Conservation (phyloP, 2,888 invertebrate genomes). For the Leucoma salicis region DNA sequence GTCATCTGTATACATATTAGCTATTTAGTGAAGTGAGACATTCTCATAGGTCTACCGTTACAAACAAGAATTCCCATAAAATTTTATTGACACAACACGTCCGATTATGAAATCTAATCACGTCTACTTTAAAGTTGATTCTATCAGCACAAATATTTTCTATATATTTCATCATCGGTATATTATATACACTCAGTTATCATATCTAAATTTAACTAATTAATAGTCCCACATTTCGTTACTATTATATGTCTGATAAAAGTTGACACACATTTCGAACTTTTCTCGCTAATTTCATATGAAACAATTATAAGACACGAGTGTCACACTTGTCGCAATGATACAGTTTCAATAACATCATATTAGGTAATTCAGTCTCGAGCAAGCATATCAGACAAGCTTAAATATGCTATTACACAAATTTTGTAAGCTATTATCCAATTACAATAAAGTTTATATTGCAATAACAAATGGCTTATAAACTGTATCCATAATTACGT, state of each 20-base stretch:
- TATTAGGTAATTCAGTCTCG: conserved; percentile 61
- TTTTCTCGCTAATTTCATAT: conserved; percentile 11
- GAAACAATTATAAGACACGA: conserved; percentile 16
- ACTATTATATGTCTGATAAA: conserved; percentile 1
- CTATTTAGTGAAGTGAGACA: too few species aligned
- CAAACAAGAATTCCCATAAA: too few species aligned
- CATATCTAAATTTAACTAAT: too few species aligned
- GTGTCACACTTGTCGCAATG: conserved; percentile 51
- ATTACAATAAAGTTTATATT: conserved; percentile 14
- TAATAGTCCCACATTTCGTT: too few species aligned
- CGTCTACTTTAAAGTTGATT: too few species aligned
- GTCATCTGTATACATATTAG: too few species aligned
- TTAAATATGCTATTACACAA: background rate
- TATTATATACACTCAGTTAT: too few species aligned
- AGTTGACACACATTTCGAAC: conserved; percentile 7
- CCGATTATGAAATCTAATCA: too few species aligned
- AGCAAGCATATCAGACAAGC: conserved; percentile 30
- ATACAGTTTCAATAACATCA: conserved; percentile 42
- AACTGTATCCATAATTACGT: conserved; percentile 15
- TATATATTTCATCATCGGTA: too few species aligned
- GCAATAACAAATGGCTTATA: background rate
- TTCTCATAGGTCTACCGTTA: too few species aligned
- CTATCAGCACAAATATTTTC: too few species aligned
- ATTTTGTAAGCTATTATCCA: conserved; percentile 1
- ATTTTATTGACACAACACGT: too few species aligned